Conservation (phyloP, 2,888 invertebrate genomes). For the Spilosoma lubricipeda region DNA sequence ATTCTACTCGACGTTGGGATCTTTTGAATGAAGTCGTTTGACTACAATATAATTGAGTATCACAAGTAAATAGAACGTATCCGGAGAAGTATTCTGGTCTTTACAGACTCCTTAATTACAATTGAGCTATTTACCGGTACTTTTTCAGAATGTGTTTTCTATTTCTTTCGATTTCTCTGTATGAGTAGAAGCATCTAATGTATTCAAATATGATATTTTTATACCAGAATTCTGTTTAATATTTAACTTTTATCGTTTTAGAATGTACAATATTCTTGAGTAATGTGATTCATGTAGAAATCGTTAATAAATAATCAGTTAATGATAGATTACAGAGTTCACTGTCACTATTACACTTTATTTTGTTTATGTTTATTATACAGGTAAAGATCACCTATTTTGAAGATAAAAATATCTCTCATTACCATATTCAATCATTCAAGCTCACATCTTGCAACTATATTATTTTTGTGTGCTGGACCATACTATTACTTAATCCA, state of each 20-base stretch:
- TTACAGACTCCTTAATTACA: not conserved
- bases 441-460: not conserved
- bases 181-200: not conserved
- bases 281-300: no score
- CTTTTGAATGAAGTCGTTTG: slow-evolving; percentile 20
- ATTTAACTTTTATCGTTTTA: no score
- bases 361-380: no score
- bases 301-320: no score
- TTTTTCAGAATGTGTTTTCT: not conserved
- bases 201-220: not conserved
- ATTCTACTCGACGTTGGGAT: slow-evolving; percentile 3
- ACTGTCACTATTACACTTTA: not conserved
- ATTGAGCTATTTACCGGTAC: not conserved
- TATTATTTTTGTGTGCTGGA: no score
- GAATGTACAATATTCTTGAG: no score
- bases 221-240: no score
- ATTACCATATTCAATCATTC: no score
- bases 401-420: no score
- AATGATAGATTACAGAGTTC: not conserved
- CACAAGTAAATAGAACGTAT: not conserved
- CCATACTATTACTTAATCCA: no score
- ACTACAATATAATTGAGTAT: slow-evolving; percentile 37
- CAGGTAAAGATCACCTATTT: no score
- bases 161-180: not conserved
- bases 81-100: not conserved